Evolutionary conservation across 2,888 invertebrate genomes (phyloP), one percentile per base, ranked within the genome.

Genomic region (Lacanobia oleracea): DNA sequence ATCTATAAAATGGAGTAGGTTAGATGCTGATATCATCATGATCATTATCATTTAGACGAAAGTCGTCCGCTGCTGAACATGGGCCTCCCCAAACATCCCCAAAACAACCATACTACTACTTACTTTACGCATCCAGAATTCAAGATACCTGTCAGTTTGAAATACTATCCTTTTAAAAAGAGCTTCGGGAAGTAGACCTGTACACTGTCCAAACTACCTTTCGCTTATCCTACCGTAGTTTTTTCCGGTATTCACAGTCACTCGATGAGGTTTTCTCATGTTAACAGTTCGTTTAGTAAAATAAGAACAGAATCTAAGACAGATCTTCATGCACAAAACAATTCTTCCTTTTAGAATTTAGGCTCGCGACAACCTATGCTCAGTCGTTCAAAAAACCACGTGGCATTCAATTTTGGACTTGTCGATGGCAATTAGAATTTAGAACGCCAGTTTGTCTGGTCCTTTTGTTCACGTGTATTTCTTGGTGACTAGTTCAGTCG

Each of bases 401-500:
- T 43, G 43, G 43, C 14, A 43, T 43, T 43, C 5, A 12, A 43
- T 5, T 43, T 16, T 43, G 5, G 14, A 12, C 10, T 40, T 40
- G 12, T 40, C 40, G 43, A 16, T 43, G 43, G 43, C 43, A 14
- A 2, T 9, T 12, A 12, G 12, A 43, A 43, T 1, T 9, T 12
- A 12, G 12, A 43, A 43, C 6, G 5, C 5, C 43, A 18, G 21
- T 21, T 21, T 51, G 51, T 9, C 21, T 73, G 69, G 67, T 72
- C 79, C 79, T 85, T 84, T 61, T 72, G 72, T 40, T 27, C 62
- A 21, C 21, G n/a, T 23, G 6, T 8, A 16, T 48, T 61, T 43
- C 48, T 51, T 53, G 43, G 51, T 51, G 51, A 6, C 18, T 50
- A 56, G 62, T 63, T 70, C 51, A 40, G 27, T 67, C 56, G 56